Base-by-base conservation (phyloP, 1,140 invertebrate genomes). In the Saccostrea cuccullata region DNA sequence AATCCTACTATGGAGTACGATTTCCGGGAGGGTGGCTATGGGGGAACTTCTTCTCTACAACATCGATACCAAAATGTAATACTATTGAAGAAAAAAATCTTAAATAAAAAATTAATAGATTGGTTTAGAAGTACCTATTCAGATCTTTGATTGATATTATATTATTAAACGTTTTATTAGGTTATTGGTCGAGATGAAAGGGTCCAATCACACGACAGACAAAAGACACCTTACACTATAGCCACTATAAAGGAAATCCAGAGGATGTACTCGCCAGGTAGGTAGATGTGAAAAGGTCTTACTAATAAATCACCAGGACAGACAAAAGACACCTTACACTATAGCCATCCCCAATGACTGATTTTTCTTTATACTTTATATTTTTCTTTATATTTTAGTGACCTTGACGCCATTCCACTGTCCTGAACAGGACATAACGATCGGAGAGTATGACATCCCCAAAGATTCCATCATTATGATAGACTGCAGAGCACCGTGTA, bases 161-260 rank as follows among this genome's bases (percentile, higher is more conserved):
- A 20, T 64, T n/a, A n/a, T n/a, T n/a, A n/a, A 6, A 60, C 17
- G 15, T 2, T 20, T 64, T n/a, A n/a, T 36, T 26, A 77, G 70
- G 70, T 36, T 26, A 36, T 77, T 36, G 70, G 70, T 36, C 70
- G 26, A 77, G 70, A 36, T 77, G 26, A 30, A 4, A 77, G 26
- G 15, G 70, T 77, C 26, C 26, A 77, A 30, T 36, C 70, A 26
- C 11, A 77, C 11, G 70, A 77, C 30, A 77, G 70, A 17, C 26
- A 23, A 77, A 77, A 12, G 26, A 77, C 70, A 15, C 30, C 70
- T 36, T 77, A 77, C 70, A 77, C 70, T 9, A 5, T 77, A 36
- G 70, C 70, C 23, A 77, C 70, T 11, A 77, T 77, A 26, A 77
- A 77, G 70, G 70, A 77, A 77, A 77, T 77, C 30, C 70, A 77